Percentiles rank a stretch among this genome's conserved stretches.
Conservation (phyloP, 37 sponge, comb jelly and placozoan species). For the Crambe crambe region DNA sequence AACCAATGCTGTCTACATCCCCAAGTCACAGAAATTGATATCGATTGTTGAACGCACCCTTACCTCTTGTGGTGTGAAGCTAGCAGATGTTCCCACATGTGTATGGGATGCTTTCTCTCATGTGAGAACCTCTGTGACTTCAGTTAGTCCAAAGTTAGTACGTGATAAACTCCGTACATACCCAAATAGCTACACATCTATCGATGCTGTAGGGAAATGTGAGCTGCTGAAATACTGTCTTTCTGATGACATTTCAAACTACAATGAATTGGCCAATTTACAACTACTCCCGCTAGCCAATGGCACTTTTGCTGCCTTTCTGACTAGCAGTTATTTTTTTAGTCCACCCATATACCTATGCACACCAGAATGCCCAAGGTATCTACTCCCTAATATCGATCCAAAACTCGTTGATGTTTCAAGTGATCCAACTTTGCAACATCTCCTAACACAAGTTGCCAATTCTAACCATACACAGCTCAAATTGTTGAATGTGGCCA, state of each 20-base stretch:
- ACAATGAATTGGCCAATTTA: conserved; percentile 19
- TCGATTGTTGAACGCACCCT: conserved; percentile 3
- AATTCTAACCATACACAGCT: conserved; percentile 17
- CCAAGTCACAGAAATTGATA: background rate
- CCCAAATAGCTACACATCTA: background rate
- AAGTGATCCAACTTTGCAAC: conserved; percentile 3
- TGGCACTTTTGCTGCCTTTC: conserved; percentile 31
- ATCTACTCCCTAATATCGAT: conserved; percentile 28
- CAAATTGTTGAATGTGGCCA: background rate
- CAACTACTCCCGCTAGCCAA: conserved; percentile 44
- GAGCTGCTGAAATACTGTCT: conserved; percentile 43
- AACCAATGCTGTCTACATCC: background rate
- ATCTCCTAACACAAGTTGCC: conserved; percentile 13
- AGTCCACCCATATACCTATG: conserved; percentile 6
- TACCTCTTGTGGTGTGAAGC: conserved; percentile 8
- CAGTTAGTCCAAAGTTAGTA: conserved; percentile 19
- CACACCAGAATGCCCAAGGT: conserved; percentile 17
- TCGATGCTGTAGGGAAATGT: background rate
- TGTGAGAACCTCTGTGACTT: background rate
- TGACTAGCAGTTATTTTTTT: background rate
- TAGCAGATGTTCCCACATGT: background rate
- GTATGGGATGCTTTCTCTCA: conserved; percentile 21
- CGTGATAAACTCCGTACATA: conserved; percentile 3
- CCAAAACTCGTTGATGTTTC: conserved; percentile 9
- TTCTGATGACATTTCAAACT: conserved; percentile 25